A percentile compares a stretch with the other conserved stretches of the same genome.
These are phyloP conservation scores for Cairina moschata DNA, from an alignment of 2,113 vertebrate genomes.

Conservation along the genomic window DNA sequence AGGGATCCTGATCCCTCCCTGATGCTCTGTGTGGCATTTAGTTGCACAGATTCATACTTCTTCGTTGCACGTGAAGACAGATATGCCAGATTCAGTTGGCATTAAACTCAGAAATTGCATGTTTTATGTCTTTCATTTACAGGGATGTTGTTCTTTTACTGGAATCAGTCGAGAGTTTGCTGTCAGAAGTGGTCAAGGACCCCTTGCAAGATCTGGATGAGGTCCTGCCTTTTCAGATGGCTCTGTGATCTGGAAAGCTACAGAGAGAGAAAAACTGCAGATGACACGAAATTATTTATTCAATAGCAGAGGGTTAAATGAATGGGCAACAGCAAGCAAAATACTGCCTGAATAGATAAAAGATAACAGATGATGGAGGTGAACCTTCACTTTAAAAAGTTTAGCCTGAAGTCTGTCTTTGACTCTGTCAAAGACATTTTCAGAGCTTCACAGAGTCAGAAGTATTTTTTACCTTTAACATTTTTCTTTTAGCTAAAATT, in stretches of 20 bases:
- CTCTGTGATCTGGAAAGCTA: neutral
- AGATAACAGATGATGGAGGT: neutral
- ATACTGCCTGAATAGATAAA: neutral
- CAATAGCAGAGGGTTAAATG: neutral
- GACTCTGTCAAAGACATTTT: neutral
- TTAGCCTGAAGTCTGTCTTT: neutral
- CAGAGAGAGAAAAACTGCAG: neutral
- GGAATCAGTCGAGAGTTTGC: neutral
- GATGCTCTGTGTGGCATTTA: neutral
- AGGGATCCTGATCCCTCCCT: neutral
- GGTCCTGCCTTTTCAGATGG: neutral
- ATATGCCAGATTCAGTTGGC: neutral
- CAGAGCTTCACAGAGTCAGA: neutral
- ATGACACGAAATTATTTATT: neutral
- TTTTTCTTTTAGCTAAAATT: slow-evolving; percentile 37
- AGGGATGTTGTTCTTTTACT: neutral
- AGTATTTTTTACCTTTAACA: neutral
- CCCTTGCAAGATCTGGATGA: neutral
- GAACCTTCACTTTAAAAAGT: neutral
- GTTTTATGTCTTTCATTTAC: neutral
- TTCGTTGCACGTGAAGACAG: neutral
- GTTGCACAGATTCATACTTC: neutral
- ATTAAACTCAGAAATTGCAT: neutral
- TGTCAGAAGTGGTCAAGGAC: neutral
- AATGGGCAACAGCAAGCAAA: neutral